Evolutionary conservation across 64 coral and sea anemone genomes (phyloP).

Genomic region (Montipora foliosa): DNA sequence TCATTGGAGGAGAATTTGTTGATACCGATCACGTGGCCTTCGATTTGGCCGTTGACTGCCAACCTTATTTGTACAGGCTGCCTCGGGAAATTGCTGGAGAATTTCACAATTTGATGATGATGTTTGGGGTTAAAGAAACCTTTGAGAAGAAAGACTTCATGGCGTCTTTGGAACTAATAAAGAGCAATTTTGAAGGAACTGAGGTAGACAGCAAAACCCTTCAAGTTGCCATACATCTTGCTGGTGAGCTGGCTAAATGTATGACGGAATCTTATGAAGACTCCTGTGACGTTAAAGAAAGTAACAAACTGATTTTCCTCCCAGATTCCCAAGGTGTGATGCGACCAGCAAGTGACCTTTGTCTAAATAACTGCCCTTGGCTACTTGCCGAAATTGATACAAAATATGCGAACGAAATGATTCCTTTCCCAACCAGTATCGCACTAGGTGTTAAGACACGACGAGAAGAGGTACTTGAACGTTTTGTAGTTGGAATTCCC

Average conservation of each 20-base stretch:
- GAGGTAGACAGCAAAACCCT: conserved; percentile 15
- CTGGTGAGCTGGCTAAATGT: conserved; percentile 15
- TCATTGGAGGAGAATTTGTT: conserved; percentile 5
- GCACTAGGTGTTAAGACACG: conserved; percentile 80
- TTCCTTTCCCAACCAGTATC: not conserved
- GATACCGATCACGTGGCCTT: conserved; percentile 62
- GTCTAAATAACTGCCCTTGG: conserved; percentile 78
- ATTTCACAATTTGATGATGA: conserved; percentile 68
- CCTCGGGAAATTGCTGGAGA: not conserved
- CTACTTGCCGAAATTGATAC: conserved; percentile 65
- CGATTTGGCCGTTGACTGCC: conserved; percentile 2
- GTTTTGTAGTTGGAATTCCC: conserved; percentile 30
- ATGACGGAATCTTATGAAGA: not conserved
- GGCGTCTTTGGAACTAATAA: conserved; percentile 7
- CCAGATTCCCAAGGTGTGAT: conserved; percentile 63
- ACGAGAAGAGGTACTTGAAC: conserved; percentile 48
- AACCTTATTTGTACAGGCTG: conserved; percentile 61
- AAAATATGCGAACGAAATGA: conserved; percentile 19
- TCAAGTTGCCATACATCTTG: conserved; percentile 22
- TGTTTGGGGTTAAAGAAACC: conserved; percentile 40
- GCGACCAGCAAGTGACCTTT: conserved; percentile 26
- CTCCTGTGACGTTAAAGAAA: not conserved
- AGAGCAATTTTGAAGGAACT: not conserved
- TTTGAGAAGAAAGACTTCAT: conserved; percentile 63
- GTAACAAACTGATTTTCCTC: conserved; percentile 29